A percentile compares a stretch with the other conserved stretches of the same genome.
Evolutionary conservation across 2,797 vertebrate species (phyloP).

Genomic region (Girardinus metallicus): DNA sequence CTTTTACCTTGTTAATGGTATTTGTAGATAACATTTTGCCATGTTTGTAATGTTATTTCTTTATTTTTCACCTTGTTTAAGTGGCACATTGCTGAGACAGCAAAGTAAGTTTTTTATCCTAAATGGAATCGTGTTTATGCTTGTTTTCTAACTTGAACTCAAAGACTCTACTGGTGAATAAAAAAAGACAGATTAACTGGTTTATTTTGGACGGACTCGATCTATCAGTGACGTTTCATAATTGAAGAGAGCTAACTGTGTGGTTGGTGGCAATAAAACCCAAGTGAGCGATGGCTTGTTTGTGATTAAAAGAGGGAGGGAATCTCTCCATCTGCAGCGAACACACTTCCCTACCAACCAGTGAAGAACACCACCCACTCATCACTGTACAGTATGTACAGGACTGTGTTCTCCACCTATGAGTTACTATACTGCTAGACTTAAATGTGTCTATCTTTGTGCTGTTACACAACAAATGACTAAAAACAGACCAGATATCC

Average conservation of each 20-base stretch:
- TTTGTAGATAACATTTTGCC: no score
- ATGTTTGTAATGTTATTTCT: no score
- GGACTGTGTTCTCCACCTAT: conserved; percentile 19
- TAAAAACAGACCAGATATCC: conserved; percentile 61
- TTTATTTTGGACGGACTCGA: neutral
- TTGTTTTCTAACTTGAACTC: no score
- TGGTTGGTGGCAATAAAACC: neutral
- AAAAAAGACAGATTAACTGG: neutral
- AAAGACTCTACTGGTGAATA: neutral
- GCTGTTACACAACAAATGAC: conserved; percentile 62
- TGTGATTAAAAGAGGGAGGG: conserved; percentile 12
- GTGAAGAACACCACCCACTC: conserved; percentile 20
- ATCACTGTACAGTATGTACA: conserved; percentile 34
- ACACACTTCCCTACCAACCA: conserved; percentile 20
- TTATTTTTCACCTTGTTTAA: no score
- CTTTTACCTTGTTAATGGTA: no score
- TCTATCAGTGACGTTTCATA: neutral
- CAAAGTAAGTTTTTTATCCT: no score
- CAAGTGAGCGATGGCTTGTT: neutral
- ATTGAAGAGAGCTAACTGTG: neutral
- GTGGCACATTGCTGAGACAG: no score
- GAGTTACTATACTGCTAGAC: conserved; percentile 45
- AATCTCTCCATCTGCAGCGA: conserved; percentile 28
- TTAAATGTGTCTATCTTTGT: conserved; percentile 51
- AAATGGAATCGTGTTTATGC: no score